Evolutionary conservation across 2,113 vertebrate species (phyloP), one percentile per base, ranked within the genome.

Genomic region (Apus apus): DNA sequence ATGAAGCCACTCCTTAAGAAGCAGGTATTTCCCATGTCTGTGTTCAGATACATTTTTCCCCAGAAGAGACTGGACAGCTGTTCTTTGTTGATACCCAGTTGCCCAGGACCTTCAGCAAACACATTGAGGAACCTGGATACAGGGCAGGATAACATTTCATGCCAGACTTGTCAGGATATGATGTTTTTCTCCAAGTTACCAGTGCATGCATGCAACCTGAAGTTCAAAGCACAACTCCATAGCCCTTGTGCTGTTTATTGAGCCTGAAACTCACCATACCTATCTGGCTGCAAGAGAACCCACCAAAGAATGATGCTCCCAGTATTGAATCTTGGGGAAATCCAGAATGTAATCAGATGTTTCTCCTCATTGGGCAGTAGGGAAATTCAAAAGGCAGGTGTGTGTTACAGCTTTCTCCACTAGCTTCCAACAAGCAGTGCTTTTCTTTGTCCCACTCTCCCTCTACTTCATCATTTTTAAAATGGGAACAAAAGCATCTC

Each of bases 121-220:
- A 90, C n/a, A 76, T 65, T 21, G 50, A 89, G 80, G 57, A 84
- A 65, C 66, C 54, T 94, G 84, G 66, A 85, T 76, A 75, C 17
- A 25, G 77, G 36, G 58, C 95, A 75, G 81, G 70, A 89, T 89
- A 89, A 72, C 4, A 48, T 87, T 95, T 94, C 57, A 66, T 76
- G 58, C 38, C 90, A 91, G 81, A 65, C 45, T 87, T 9, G 14
- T 68, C 66, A 91, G 87, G 77, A 87, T 87, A 34, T 60, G 61
- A 89, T 53, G 78, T 17, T 89, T 93, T 91, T 96, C 94, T 91
- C 90, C 89, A 87, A 91, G 85, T 60, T 85, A 72, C 61, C 45
- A 85, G 23, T 48, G 57, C 4, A 2, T 18, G 17, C 48, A 65
- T 45, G 53, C 38, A 92, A 81, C 80, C 87, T 78, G 68, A 90